Evolutionary conservation across 2,888 invertebrate genomes (phyloP).

Genomic region (Nudaria mundana): DNA sequence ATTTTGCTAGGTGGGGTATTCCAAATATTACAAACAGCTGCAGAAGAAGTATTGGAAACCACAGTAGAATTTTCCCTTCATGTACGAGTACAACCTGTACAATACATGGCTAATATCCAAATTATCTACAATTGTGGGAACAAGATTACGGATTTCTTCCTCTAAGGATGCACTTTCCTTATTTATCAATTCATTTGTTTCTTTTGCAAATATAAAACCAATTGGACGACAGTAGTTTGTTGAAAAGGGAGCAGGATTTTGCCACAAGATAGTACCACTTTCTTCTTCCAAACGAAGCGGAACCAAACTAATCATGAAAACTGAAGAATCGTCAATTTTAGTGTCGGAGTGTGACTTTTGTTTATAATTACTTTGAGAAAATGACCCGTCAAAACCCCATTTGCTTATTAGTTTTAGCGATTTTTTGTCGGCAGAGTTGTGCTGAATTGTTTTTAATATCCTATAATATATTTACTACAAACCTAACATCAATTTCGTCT

Average conservation of each 20-base stretch:
- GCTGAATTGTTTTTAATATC: too few species aligned
- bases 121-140: conserved; percentile 2
- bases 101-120: neutral
- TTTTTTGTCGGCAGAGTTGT: neutral
- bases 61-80: conserved; percentile 2
- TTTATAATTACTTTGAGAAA: neutral
- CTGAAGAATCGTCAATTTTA: neutral
- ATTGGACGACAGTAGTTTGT: neutral
- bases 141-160: neutral
- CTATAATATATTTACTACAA: too few species aligned
- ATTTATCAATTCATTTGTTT: conserved; percentile 5
- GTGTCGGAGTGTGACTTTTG: neutral
- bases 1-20: neutral
- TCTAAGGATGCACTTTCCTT: conserved; percentile 3
- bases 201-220: neutral
- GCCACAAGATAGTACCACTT: neutral
- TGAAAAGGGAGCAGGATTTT: neutral
- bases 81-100: conserved; percentile 1
- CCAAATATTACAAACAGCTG: conserved; percentile 7
- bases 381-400: neutral
- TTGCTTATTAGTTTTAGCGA: neutral
- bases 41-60: conserved; percentile 7
- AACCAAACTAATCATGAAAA: neutral
- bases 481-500: neutral
- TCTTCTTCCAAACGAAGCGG: neutral